Conservation (phyloP, 2,888 invertebrate species). For the Synergus itoensis region DNA sequence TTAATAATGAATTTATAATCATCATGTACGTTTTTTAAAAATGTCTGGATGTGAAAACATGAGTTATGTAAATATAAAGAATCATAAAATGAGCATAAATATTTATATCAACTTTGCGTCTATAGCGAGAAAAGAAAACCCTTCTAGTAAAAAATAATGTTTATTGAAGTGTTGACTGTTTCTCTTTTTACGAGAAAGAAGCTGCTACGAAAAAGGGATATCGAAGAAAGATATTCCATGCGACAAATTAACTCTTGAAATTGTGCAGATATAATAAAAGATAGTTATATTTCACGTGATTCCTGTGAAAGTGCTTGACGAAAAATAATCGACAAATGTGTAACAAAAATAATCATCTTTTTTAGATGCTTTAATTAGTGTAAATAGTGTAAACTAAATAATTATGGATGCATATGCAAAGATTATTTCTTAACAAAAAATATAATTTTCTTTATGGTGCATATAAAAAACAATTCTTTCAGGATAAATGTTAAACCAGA, state of each 20-base stretch:
- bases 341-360: slow-evolving; percentile 42
- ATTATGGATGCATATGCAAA: slow-evolving; percentile 26
- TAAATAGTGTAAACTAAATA: slow-evolving; percentile 51
- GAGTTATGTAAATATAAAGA: slow-evolving; percentile 8
- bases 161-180: neutral
- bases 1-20: slow-evolving; percentile 18
- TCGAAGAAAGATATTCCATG: slow-evolving; percentile 30
- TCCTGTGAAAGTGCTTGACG: slow-evolving; percentile 7
- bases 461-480: no score
- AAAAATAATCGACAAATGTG: slow-evolving; percentile 24
- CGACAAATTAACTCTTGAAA: neutral
- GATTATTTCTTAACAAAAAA: neutral
- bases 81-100: neutral
- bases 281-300: slow-evolving; percentile 11
- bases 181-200: slow-evolving; percentile 14
- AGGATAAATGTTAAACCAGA: neutral
- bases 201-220: neutral
- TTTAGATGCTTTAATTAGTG: slow-evolving; percentile 44
- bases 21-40: neutral
- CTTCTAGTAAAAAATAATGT: neutral
- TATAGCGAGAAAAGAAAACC: neutral
- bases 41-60: slow-evolving; percentile 25
- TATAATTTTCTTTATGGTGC: no score
- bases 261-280: neutral
- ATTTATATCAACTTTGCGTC: slow-evolving; percentile 1